Base-by-base conservation (phyloP, 2,113 vertebrate genomes). In the Rattus rattus region DNA sequence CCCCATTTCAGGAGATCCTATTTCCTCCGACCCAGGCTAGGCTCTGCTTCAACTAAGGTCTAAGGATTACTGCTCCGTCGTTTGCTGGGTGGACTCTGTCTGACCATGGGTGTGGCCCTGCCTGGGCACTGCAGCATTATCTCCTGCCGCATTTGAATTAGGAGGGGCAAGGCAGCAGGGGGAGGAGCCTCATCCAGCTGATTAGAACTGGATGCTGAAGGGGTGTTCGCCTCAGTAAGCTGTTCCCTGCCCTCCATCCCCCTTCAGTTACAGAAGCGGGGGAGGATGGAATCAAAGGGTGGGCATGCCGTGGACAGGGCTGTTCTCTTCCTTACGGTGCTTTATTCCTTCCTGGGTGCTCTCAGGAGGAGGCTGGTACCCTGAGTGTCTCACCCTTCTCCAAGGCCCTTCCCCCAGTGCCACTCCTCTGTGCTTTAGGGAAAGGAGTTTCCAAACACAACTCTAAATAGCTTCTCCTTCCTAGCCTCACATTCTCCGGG, bases 121-220 rank as follows among this genome's bases (percentile, higher is more conserved):
- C 88, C 13, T 2, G 3, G 52, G 65, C 92, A 95, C 97, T 97
- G 97, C 97, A 90, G 96, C 96, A 98, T 54, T 2, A 4, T 30
- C 43, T 83, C 33, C 92, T 93, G 97, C 96, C 1, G 95, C 96
- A 94, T 47, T 89, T 69, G 26, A 30, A 24, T 76, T 86, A 22
- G 90, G 94, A 76, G 92, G 96, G 76, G 85, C 22, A 22, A 72
- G 88, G 92, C 88, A 0, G 26, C 8, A 33, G 33, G 54, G 95
- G 97, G 97, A 92, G 97, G 97, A 95, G 96, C 90, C 81, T 96
- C 0, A 6, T 73, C 16, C 79, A 8, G 83, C 90, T 10, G 70
- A 30, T 8, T n/a, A 4, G 75, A 20, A 39, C 39, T 33, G 47
- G 5, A 59, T 89, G 88, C 94, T 69, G 76, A 61, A 10, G 36